These are phyloP conservation scores for Gobio gobio DNA, from an alignment of 2,113 vertebrate species.

Conservation along the genomic window DNA sequence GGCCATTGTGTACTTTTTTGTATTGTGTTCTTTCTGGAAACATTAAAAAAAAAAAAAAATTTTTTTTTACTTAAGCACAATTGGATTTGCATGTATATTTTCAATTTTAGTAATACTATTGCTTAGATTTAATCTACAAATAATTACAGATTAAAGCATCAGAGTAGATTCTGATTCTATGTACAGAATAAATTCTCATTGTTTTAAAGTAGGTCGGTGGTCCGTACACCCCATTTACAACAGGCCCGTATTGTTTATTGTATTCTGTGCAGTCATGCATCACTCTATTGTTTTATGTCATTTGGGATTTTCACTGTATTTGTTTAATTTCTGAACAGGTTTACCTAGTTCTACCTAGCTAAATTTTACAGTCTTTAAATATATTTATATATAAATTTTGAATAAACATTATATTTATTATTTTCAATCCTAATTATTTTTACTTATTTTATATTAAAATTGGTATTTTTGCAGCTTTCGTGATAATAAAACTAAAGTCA, in stretches of 20 bases:
- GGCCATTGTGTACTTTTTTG: slow-evolving; percentile 7
- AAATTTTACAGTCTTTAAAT: background rate
- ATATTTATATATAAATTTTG: too few relatives aligned
- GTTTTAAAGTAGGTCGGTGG: slow-evolving; percentile 13
- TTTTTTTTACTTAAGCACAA: background rate
- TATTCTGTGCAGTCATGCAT: slow-evolving; percentile 10
- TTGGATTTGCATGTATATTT: background rate
- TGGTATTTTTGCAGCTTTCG: background rate
- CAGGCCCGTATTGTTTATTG: slow-evolving; percentile 11
- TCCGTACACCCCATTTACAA: background rate
- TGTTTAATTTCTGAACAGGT: background rate
- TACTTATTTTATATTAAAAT: background rate
- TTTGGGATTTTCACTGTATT: slow-evolving; percentile 10
- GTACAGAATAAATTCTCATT: slow-evolving; percentile 12
- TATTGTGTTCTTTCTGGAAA: background rate
- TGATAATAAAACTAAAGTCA: background rate
- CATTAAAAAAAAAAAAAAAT: background rate
- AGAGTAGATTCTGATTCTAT: background rate
- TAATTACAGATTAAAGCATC: slow-evolving; percentile 20
- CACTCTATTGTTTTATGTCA: slow-evolving; percentile 14
- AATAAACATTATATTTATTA: background rate
- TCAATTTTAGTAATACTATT: background rate
- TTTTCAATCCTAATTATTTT: background rate
- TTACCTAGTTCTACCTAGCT: background rate
- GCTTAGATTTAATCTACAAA: slow-evolving; percentile 6